Evolutionary conservation across 2,113 vertebrate species (phyloP).

Genomic region (Vidua macroura): DNA sequence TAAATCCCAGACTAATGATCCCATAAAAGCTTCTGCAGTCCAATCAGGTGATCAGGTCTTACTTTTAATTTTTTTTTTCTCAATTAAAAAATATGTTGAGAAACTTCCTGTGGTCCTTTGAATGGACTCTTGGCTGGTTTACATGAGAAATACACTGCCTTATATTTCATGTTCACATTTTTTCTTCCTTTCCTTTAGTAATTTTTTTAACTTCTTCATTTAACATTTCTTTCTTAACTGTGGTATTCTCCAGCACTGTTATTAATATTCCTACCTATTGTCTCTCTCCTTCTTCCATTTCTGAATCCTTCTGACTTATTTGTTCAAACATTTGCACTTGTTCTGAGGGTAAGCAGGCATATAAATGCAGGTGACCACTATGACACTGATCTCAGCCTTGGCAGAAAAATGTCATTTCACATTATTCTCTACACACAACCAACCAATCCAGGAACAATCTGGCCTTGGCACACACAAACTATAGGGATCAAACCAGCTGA

Average conservation of each 20-base stretch:
- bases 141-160: not conserved
- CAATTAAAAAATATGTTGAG: not conserved
- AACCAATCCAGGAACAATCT: not conserved
- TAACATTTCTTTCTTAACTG: not conserved
- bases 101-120: not conserved
- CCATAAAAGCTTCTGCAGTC: not conserved
- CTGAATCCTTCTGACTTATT: not conserved
- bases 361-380: not conserved
- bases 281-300: not conserved
- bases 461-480: not conserved
- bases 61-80: not conserved
- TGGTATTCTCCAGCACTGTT: not conserved
- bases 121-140: not conserved
- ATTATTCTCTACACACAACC: rapidly evolving
- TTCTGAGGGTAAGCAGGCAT: not conserved
- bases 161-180: not conserved
- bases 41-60: not conserved
- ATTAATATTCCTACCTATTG: not conserved
- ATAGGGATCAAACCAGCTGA: not conserved
- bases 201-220: not conserved
- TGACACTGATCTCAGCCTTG: rapidly evolving
- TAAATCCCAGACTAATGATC: not conserved
- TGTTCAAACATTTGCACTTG: not conserved
- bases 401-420: not conserved
- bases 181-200: not conserved